Percentiles rank a stretch among this genome's conserved stretches.
These are phyloP conservation scores for Neogale vison DNA, from an alignment of 2,113 vertebrate genomes.

Conservation along the genomic window DNA sequence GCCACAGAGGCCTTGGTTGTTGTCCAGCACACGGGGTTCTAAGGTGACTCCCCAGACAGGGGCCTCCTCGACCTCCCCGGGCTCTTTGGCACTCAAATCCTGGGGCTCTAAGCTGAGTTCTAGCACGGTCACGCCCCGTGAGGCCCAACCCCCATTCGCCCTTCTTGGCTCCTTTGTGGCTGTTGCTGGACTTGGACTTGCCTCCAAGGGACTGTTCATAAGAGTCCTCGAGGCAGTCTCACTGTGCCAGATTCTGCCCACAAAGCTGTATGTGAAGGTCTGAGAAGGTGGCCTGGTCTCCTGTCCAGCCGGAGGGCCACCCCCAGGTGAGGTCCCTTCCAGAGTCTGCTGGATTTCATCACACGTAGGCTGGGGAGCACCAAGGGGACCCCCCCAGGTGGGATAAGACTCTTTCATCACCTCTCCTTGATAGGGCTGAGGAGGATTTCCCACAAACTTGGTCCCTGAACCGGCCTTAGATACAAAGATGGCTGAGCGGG, in stretches of 20 bases:
- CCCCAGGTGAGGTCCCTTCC: accelerated
- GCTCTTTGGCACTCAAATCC: not conserved
- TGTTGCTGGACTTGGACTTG: accelerated
- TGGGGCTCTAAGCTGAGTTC: not conserved
- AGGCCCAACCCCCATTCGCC: accelerated
- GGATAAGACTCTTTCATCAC: not conserved
- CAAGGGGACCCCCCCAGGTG: accelerated
- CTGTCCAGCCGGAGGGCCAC: not conserved
- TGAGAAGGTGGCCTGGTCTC: accelerated
- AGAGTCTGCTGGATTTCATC: not conserved
- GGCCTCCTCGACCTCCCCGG: accelerated
- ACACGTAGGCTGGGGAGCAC: accelerated
- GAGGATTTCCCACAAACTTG: not conserved
- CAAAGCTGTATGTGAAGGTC: accelerated
- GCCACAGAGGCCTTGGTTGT: accelerated
- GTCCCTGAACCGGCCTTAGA: accelerated
- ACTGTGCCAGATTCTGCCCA: not conserved
- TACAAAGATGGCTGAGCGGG: accelerated
- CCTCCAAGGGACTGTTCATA: not conserved
- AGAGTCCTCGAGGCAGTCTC: accelerated
- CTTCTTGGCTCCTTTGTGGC: accelerated
- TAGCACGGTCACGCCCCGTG: accelerated
- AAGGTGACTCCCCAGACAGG: accelerated
- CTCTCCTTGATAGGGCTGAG: not conserved
- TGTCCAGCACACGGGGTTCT: too few relatives aligned